Base-by-base conservation (phyloP, 2,797 vertebrate genomes). In the Lithobates pipiens region DNA sequence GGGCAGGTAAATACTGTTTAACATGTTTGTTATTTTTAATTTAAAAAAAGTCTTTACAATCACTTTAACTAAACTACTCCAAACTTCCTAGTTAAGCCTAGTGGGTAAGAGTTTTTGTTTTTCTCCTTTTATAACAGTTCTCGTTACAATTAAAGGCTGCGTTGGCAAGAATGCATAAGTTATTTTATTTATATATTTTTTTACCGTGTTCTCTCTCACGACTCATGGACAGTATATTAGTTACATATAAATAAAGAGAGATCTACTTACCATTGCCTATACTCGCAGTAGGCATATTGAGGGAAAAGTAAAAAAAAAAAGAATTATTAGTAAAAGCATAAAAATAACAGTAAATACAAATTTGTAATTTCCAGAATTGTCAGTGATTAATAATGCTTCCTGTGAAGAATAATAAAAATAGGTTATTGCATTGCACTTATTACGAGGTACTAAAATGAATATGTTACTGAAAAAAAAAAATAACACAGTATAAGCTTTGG, bases 261-360 rank as follows among this genome's bases (percentile, higher is more conserved):
- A 16, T 84, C 82, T 74, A 95, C 96, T 96, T 93, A 97, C 96
- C 97, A 99, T 95, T 89, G 97, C 98, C 98, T 99, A 54, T 18
- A 44, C 5, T 39, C 54, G 21, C 16, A 29, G 39, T 15, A 73
- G 36, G 57, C 39, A 73, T 42, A 61, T 23, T 39, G 65, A 81
- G 32, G 93, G 89, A 88, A 92, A 93, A 13, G 11, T 25, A 93
- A 85, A 23, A 86, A 29, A 88, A 84, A 91, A 50, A 32, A 86
- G 5, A 36, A 6, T 36, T 7, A 57, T 42, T 76, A 83, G 73
- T 11, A 50, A 32, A 44, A 72, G 32, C 25, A 70, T 4, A 57
- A 65, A 67, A 73, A 36, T 8, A 39, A 44, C 9, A 25, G 72
- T 73, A 42, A 42, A 72, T n/a, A 5, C 70, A 61, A 42, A 67